These are phyloP conservation scores for Alloscopus bannaensis DNA, from an alignment of 2,888 invertebrate species.

Conservation along the genomic window DNA sequence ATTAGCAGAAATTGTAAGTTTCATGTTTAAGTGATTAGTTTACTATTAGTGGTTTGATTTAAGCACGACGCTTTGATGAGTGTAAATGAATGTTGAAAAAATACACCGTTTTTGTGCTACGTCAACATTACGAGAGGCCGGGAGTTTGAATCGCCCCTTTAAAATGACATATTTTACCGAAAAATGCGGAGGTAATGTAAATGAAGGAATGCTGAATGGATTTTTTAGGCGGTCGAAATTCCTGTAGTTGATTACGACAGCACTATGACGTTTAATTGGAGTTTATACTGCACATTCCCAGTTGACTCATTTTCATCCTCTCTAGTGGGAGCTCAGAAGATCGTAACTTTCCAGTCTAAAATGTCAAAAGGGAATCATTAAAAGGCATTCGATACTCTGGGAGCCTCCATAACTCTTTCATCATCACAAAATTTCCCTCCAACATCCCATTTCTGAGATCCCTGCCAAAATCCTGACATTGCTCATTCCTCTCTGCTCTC, in stretches of 20 bases:
- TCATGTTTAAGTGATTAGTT: not conserved
- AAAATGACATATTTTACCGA: not conserved
- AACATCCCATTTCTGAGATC: slow-evolving; percentile 21
- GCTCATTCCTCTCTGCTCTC: not conserved
- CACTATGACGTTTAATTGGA: not conserved
- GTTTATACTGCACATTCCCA: slow-evolving; percentile 3
- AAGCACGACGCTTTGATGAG: not conserved
- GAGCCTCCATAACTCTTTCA: slow-evolving; percentile 39
- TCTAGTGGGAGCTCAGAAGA: not conserved
- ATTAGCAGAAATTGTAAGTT: not conserved
- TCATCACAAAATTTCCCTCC: slow-evolving; percentile 32
- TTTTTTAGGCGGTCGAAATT: not conserved
- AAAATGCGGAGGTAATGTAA: not conserved
- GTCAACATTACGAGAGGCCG: not conserved
- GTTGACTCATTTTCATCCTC: slow-evolving; percentile 14
- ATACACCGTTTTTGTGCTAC: not conserved
- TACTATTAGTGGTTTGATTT: not conserved
- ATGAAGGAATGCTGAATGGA: not conserved
- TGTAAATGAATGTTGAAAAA: no score
- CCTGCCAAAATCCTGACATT: slow-evolving; percentile 28
- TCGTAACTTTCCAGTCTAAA: slow-evolving; percentile 3
- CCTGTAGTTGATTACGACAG: not conserved
- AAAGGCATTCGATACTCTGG: slow-evolving; percentile 38
- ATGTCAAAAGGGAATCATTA: slow-evolving; percentile 34
- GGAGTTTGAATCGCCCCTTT: not conserved